phyloP scores from a whole-genome alignment of 1,140 invertebrate genomes.

The Meteorus sp. region DNA sequence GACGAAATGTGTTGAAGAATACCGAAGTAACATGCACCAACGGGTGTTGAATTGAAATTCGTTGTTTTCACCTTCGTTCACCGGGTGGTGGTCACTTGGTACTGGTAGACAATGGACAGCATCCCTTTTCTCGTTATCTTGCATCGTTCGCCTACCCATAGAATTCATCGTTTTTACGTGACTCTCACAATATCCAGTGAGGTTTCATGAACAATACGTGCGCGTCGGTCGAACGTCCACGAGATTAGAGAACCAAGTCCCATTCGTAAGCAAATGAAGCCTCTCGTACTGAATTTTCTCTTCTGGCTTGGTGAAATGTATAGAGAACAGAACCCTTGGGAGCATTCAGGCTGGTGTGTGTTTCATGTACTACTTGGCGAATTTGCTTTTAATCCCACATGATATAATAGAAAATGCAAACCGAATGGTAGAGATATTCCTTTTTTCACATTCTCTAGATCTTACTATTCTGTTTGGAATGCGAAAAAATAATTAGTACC shows the following conservation, averaged over 20 bases:
- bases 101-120: neutral
- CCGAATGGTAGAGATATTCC: too few relatives aligned
- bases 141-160: neutral
- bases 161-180: constrained; percentile 5
- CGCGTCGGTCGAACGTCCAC: neutral
- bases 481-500: too few relatives aligned
- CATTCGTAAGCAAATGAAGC: constrained; percentile 6
- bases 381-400: neutral
- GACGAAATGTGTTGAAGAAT: too few relatives aligned
- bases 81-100: neutral
- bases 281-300: neutral
- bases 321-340: neutral
- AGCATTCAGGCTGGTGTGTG: neutral
- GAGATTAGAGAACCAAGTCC: neutral
- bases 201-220: neutral
- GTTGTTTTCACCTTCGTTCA: neutral
- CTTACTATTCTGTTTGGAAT: neutral
- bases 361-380: neutral
- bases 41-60: neutral
- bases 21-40: neutral
- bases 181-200: neutral
- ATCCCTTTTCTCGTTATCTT: too few relatives aligned
- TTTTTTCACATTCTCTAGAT: neutral
- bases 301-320: neutral
- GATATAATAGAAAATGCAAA: too few relatives aligned